These are phyloP conservation scores for Atherix ibis DNA, from an alignment of 2,888 invertebrate species.

Conservation along the genomic window DNA sequence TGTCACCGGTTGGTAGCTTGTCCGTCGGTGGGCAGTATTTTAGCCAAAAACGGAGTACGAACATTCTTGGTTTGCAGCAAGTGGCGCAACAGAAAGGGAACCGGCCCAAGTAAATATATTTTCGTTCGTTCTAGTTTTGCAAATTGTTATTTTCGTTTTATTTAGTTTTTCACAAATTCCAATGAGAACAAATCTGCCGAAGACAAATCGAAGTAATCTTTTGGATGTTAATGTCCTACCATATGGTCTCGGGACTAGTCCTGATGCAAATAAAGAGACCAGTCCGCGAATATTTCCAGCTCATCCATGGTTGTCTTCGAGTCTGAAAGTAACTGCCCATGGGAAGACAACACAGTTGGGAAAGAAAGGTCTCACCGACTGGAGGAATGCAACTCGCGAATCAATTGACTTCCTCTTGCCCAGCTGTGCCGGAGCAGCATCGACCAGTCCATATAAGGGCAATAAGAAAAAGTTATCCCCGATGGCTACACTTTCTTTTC, in stretches of 20 bases:
- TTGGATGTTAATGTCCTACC: conserved; percentile 10
- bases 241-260: conserved; percentile 5
- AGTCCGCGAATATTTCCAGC: conserved; percentile 12
- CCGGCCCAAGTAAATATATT: conserved; percentile 1
- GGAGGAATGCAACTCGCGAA: conserved; percentile 12
- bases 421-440: conserved; percentile 13
- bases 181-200: conserved; percentile 7
- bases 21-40: conserved; percentile 11
- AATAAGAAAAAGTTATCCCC: conserved; percentile 13
- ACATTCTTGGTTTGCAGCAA: conserved; percentile 11
- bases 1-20: conserved; percentile 10
- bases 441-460: conserved; percentile 12
- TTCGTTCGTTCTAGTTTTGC: neutral
- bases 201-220: conserved; percentile 5
- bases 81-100: conserved; percentile 6
- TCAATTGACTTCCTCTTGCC: conserved; percentile 12
- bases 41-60: conserved; percentile 11
- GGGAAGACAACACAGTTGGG: conserved; percentile 9
- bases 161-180: too few species aligned
- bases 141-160: too few species aligned
- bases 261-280: conserved; percentile 9
- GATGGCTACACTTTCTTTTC: conserved; percentile 11
- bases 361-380: conserved; percentile 11
- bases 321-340: conserved; percentile 9
- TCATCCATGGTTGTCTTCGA: conserved; percentile 11